Conservation (phyloP, 2,888 invertebrate genomes). For the Aethes cnicana region DNA sequence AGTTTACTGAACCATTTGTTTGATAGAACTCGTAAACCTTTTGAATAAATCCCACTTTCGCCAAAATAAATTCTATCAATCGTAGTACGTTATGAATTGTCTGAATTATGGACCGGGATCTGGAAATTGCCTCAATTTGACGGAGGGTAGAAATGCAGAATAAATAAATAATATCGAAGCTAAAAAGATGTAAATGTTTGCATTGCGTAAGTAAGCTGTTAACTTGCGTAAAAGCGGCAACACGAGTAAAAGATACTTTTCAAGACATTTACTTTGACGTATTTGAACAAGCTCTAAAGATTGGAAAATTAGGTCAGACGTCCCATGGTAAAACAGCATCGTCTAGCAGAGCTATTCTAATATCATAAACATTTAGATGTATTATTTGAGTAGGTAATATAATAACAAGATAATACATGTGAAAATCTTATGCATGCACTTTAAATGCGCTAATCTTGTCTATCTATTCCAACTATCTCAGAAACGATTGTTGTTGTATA, state of each 20-base stretch:
- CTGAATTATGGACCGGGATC: slow-evolving; percentile 14
- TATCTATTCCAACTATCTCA: too few species aligned
- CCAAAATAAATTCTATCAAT: slow-evolving; percentile 25
- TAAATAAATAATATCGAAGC: slow-evolving; percentile 14
- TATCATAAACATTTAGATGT: too few species aligned
- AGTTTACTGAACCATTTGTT: slow-evolving; percentile 20
- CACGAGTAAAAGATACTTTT: slow-evolving; percentile 18
- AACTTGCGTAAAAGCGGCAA: neutral
- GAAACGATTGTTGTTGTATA: too few species aligned
- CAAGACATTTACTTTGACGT: slow-evolving; percentile 30
- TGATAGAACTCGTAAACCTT: slow-evolving; percentile 13
- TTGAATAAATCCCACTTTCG: slow-evolving; percentile 16
- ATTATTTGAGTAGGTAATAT: too few species aligned
- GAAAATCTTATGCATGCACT: too few species aligned
- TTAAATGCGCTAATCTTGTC: too few species aligned
- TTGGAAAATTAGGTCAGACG: too few species aligned
- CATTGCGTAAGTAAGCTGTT: neutral
- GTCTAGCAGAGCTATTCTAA: neutral
- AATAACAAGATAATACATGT: too few species aligned
- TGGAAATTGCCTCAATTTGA: slow-evolving; percentile 11
- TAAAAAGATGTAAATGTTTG: too few species aligned
- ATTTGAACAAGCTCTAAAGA: too few species aligned
- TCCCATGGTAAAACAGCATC: too few species aligned
- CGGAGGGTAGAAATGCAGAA: neutral
- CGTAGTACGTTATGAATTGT: slow-evolving; percentile 18